Evolutionary conservation across 2,888 invertebrate genomes (phyloP), one percentile per base, ranked within the genome.

Genomic region (Diaphora mendica): DNA sequence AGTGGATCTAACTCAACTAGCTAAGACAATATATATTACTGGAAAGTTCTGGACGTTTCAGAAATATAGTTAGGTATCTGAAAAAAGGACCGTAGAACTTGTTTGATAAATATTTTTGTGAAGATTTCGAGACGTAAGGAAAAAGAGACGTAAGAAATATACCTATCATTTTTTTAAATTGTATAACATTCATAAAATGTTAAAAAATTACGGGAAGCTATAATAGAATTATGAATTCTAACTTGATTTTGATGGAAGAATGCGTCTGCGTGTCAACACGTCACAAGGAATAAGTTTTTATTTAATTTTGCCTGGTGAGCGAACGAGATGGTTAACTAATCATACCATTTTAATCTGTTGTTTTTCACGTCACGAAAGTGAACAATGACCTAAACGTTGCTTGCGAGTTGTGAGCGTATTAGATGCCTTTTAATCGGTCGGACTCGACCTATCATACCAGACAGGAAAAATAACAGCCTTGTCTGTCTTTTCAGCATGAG

Each of bases 241-340:
- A 20, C 13, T 20, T 13, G 39, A 65, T 35, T 20, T 39, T 30
- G 26, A 42, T 30, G 15, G 17, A 70, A 42, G 39, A 70, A 62
- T 70, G 62, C 35, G 68, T 55, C 64, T 64, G 64, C 71, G 68
- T 71, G 71, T 73, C 69, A 44, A 67, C 39, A 64, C 74, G 67
- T 48, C 23, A 42, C 17, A 55, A 42, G 59, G 70, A 65, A 68
- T 68, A 64, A 68, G 44, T 71, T 71, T 71, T 71, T 55, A 71
- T 68, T 65, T 68, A 68, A 74, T 74, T 71, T 59, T 68, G 35
- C 68, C 68, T 74, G 35, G 71, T 51, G 64, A 68, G 44, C 33
- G 44, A 66, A 33, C 55, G 71, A 59, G 35, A 74, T 71, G 68
- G 42, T 0, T 68, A 71, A 74, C 74, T 71, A 55, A 71, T 71